Evolutionary conservation across 2,113 vertebrate genomes (phyloP).

Genomic region (Chlorocebus sabaeus): DNA sequence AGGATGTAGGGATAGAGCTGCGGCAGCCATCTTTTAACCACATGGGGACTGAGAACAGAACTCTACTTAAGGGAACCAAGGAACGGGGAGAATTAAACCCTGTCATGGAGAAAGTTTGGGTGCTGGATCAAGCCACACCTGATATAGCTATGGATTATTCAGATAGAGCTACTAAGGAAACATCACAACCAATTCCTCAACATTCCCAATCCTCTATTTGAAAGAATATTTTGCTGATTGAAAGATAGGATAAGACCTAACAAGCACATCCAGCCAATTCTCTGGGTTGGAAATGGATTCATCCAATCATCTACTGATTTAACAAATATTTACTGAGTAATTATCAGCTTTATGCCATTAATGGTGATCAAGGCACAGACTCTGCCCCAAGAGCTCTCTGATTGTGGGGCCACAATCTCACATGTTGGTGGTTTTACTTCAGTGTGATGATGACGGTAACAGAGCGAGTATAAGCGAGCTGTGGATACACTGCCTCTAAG

Average conservation of each 20-base stretch:
- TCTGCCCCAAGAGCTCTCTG: not conserved
- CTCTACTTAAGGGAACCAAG: not conserved
- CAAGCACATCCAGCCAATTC: not conserved
- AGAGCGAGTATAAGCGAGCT: accelerated
- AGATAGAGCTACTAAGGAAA: not conserved
- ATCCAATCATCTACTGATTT: not conserved
- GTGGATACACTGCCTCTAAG: not conserved
- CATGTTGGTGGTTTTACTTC: not conserved
- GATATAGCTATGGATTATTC: not conserved
- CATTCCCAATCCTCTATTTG: not conserved
- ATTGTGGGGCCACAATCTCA: accelerated
- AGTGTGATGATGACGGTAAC: not conserved
- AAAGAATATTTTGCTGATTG: not conserved
- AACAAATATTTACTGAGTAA: not conserved
- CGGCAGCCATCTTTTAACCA: not conserved
- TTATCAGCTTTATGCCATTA: not conserved
- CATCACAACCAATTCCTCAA: not conserved
- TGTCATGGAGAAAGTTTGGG: not conserved
- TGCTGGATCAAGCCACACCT: not conserved
- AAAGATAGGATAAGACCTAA: not conserved
- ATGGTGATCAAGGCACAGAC: not conserved
- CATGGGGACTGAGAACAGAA: not conserved
- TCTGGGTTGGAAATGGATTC: not conserved
- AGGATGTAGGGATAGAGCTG: too few relatives aligned
- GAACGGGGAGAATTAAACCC: not conserved